Conservation (phyloP, 2,113 vertebrate species). For the Rhabdornis inornatus region DNA sequence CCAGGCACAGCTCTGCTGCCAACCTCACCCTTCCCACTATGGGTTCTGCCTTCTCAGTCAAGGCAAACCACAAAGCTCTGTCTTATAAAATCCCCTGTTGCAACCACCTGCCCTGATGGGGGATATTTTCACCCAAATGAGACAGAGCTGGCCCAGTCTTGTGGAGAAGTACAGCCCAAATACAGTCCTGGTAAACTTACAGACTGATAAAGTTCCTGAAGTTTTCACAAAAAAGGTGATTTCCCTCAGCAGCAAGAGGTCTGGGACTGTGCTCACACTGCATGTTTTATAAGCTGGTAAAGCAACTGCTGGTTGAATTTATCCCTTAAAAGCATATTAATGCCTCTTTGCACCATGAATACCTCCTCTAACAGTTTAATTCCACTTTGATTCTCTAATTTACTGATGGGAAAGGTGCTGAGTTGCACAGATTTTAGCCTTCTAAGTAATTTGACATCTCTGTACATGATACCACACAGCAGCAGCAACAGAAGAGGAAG, state of each 20-base stretch:
- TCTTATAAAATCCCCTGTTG: neutral
- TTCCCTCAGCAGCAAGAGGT: neutral
- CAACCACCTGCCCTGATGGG: neutral
- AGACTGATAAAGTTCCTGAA: neutral
- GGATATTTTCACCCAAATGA: neutral
- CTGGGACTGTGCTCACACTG: neutral
- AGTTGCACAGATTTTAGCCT: conserved; percentile 26
- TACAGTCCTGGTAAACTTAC: neutral
- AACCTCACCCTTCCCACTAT: rapidly evolving
- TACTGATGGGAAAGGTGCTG: conserved; percentile 20
- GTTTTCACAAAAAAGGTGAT: neutral
- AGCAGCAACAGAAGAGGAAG: conserved; percentile 28
- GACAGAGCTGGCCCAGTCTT: neutral
- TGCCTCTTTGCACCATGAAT: neutral
- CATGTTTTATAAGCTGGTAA: neutral
- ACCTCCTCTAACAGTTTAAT: conserved; percentile 12
- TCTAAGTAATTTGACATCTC: conserved; percentile 38
- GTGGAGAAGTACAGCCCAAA: neutral
- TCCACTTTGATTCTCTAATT: conserved; percentile 36
- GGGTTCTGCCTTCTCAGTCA: neutral
- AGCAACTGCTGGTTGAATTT: neutral
- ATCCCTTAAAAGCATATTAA: conserved; percentile 9
- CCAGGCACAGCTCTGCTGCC: neutral
- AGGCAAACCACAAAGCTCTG: neutral
- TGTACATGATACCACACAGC: neutral